Percentiles rank a stretch among this genome's conserved stretches.
phyloP scores from a whole-genome alignment of 2,797 vertebrate genomes.

The Pampus argenteus region DNA sequence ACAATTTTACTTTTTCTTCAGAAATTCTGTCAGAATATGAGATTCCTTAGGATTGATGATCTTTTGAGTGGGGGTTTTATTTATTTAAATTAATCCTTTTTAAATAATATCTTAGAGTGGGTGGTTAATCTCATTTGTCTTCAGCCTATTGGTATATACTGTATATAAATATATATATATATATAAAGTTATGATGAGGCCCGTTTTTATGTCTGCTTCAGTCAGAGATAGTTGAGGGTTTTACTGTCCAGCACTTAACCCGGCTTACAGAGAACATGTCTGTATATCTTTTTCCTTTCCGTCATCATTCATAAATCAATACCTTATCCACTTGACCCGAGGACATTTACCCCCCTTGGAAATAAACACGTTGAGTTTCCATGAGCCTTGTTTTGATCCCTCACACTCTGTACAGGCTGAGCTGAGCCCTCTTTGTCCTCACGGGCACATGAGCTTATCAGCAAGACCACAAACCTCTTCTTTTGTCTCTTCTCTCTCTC shows the following conservation, averaged over 20 bases:
- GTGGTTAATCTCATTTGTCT: no score
- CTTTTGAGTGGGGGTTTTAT: background rate
- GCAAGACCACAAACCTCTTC: slow-evolving; percentile 60
- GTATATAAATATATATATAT: no score
- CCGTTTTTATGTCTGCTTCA: background rate
- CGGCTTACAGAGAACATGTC: background rate
- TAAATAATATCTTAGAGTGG: no score
- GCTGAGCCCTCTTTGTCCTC: slow-evolving; percentile 54
- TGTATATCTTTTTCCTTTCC: slow-evolving; percentile 4
- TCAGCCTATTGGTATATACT: no score
- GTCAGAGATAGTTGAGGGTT: background rate
- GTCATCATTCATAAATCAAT: slow-evolving; percentile 42
- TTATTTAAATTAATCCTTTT: no score
- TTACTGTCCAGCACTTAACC: background rate
- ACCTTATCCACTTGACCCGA: slow-evolving; percentile 29
- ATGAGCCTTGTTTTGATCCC: slow-evolving; percentile 48
- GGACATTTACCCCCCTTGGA: slow-evolving; percentile 26
- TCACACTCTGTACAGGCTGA: slow-evolving; percentile 31
- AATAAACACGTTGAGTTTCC: slow-evolving; percentile 48
- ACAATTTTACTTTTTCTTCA: background rate
- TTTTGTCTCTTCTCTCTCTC: slow-evolving; percentile 52
- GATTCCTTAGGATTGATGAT: background rate
- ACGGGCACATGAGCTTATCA: slow-evolving; percentile 59
- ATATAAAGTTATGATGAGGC: background rate
- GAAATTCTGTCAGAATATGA: no score